Evolutionary conservation across 2,113 vertebrate species (phyloP).

Genomic region (Pholis gunnellus): DNA sequence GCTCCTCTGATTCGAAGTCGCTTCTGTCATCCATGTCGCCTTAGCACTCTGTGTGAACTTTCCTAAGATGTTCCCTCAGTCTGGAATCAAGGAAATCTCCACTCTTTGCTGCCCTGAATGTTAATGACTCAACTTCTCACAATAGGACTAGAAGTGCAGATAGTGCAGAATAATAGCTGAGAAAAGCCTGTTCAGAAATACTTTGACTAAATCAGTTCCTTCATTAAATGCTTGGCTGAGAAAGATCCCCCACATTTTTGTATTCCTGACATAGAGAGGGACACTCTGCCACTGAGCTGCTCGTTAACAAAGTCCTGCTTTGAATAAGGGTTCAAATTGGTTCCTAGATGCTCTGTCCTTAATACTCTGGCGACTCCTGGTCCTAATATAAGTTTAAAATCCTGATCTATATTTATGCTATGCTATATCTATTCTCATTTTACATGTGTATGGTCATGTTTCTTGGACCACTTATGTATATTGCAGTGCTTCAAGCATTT

Average conservation of each 20-base stretch:
- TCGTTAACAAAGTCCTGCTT: slow-evolving; percentile 10
- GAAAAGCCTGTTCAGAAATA: slow-evolving; percentile 19
- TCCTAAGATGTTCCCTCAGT: slow-evolving; percentile 35
- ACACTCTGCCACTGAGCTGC: slow-evolving; percentile 10
- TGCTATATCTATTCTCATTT: neutral
- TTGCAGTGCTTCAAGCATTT: neutral
- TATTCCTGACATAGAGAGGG: neutral
- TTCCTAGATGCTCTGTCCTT: slow-evolving; percentile 6
- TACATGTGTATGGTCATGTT: neutral
- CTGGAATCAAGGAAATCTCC: slow-evolving; percentile 41
- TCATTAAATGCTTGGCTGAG: neutral
- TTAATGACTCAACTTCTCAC: slow-evolving; percentile 22
- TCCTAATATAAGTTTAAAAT: neutral
- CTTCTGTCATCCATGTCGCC: slow-evolving; percentile 26
- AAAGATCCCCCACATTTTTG: neutral
- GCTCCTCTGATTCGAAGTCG: slow-evolving; percentile 3
- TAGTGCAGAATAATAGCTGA: slow-evolving; percentile 21
- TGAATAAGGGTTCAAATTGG: neutral
- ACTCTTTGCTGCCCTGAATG: slow-evolving; percentile 5
- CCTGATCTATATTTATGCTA: neutral
- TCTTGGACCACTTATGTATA: neutral
- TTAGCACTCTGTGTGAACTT: slow-evolving; percentile 40
- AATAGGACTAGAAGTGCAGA: slow-evolving; percentile 32
- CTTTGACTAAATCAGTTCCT: slow-evolving; percentile 3
- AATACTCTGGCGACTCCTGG: neutral